Base-by-base conservation (phyloP, 2,113 vertebrate species). In the Nesogale talazaci region DNA sequence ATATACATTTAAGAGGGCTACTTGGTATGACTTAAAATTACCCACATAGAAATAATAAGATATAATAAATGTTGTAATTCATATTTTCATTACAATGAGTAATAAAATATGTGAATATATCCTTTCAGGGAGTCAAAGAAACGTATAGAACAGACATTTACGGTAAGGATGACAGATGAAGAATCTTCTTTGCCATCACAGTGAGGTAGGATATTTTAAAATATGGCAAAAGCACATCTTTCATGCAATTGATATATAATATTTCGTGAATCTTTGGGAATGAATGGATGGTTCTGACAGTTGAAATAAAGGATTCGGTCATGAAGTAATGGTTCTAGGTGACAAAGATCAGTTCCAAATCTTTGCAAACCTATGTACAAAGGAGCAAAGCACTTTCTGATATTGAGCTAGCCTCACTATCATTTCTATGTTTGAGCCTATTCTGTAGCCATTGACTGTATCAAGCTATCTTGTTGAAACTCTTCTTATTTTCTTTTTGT, bases 211-310 rank as follows among this genome's bases (percentile, higher is more conserved):
- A 12, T n/a, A 74, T 81, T 91, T 69, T 94, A 63, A 65, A 57
- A 27, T 75, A 76, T 4, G 10, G 3, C 77, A 7, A 92, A 74
- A 77, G 14, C 3, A 61, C 2, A 12, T 15, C 6, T 16, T 94
- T 85, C 12, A 63, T 81, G 38, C 72, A 74, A 69, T 29, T 42
- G 2, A 65, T 19, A 42, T 67, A 2, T 74, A 63, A 38, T 91
- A 67, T 7, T 86, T 22, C 17, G 34, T 56, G 40, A 80, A 82
- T 92, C 46, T 36, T 52, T 86, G 12, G 86, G 92, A 77, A 80
- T 76, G 40, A 91, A 38, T 52, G 1, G 11, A 4, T 70, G 3
- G 25, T 42, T 82, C 29, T 86, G 90, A 36, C 61, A 72, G 3
- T 31, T 29, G 40, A 3, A 86, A 86, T 89, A 25, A 72, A 89